Percentiles rank a stretch among this genome's conserved stretches.
These are phyloP conservation scores for Tetropium fuscum DNA, from an alignment of 2,888 invertebrate genomes.

Conservation along the genomic window DNA sequence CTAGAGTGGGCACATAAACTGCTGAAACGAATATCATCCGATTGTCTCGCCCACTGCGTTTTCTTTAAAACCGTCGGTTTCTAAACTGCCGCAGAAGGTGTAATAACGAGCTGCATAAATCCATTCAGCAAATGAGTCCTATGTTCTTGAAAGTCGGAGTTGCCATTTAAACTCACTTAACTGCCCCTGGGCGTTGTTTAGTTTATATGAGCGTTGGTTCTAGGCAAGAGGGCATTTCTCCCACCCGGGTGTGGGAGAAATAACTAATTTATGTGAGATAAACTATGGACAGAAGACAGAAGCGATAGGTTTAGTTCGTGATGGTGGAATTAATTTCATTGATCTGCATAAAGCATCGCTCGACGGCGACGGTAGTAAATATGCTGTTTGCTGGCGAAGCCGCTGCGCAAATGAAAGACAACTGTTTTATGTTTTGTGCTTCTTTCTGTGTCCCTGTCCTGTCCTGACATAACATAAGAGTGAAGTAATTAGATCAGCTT, in stretches of 20 bases:
- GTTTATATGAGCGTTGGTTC: background rate
- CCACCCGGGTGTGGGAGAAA: slow-evolving; percentile 12
- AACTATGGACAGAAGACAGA: slow-evolving; percentile 15
- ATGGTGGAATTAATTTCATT: slow-evolving; percentile 22
- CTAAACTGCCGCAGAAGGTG: slow-evolving; percentile 22
- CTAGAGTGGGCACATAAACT: no score
- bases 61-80: background rate
- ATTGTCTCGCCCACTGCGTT: slow-evolving; percentile 7
- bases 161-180: background rate
- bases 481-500: no score
- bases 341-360: slow-evolving; percentile 9
- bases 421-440: no score
- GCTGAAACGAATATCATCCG: slow-evolving; percentile 4
- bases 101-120: slow-evolving; percentile 39
- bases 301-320: slow-evolving; percentile 21
- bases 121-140: slow-evolving; percentile 36
- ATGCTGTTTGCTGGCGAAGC: no score
- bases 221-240: slow-evolving; percentile 4
- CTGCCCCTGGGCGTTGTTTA: slow-evolving; percentile 10
- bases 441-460: no score
- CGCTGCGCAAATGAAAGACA: no score
- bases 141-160: slow-evolving; percentile 20
- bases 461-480: no score
- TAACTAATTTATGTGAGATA: slow-evolving; percentile 15
- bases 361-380: no score